Evolutionary conservation across 2,797 vertebrate species (phyloP), one percentile per base, ranked within the genome.

Genomic region (Luscinia megarhynchos): DNA sequence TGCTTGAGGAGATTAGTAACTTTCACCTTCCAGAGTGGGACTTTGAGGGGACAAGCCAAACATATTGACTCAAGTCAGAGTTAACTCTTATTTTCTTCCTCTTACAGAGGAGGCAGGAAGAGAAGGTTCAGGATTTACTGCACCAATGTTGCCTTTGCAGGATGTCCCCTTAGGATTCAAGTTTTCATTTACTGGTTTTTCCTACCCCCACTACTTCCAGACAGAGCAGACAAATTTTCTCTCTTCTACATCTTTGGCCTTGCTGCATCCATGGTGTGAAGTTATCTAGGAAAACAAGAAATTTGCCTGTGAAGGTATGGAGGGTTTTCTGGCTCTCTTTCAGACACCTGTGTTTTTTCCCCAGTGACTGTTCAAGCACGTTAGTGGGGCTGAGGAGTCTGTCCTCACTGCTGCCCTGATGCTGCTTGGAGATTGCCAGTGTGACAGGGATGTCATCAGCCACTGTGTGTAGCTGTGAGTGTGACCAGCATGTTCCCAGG

Each of bases 321-420:
- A 18, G 32, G 17, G 8, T 18, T 64, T 74, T 80, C 20, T 61
- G 22, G 2, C 34, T 89, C 10, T 58, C 34, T 58, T 90, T 43
- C 51, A 93, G 84, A 51, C 24, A 46, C 22, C 5, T 61, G 58
- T 80, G 87, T 40, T 21, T 62, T 85, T 66, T n/a, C 66, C 3
- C 46, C 62, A 66, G 61, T 80, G 74, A 27, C 26, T 70, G 12
- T 54, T 91, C 32, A 34, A 45, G 38, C 9, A 6, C 0, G 0
- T 86, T 22, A 54, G 38, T 10, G 67, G 61, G 15, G 36, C 61
- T 55, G 88, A 94, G 80, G 74, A 94, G 51, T 34, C 30, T 92
- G 69, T 64, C 89, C 90, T 73, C 78, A n/a, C 66, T 93, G 89
- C 29, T 96, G 92, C 29, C 29, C 51, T 95, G 69, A 53, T 50